A percentile compares a stretch with the other conserved stretches of the same genome.
phyloP scores from a whole-genome alignment of 2,797 vertebrate genomes.

The Lophius americanus region DNA sequence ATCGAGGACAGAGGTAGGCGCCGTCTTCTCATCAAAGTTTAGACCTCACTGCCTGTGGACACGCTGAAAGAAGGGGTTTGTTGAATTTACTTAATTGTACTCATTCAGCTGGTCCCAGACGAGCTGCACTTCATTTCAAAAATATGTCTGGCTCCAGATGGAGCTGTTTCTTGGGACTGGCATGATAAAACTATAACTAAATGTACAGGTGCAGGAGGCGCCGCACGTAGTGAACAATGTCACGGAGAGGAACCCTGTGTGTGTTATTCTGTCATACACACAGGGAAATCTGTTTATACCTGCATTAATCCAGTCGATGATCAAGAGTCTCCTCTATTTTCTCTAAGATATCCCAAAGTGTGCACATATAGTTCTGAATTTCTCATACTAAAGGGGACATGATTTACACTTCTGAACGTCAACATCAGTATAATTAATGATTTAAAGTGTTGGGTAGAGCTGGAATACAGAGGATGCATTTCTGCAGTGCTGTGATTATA shows the following conservation, averaged over 20 bases:
- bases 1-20: slow-evolving; percentile 89
- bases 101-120: too few species aligned
- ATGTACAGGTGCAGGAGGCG: neutral
- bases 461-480: neutral
- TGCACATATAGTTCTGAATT: neutral
- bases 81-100: too few species aligned
- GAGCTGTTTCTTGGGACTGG: too few species aligned
- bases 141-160: too few species aligned
- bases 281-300: neutral
- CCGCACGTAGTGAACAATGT: slow-evolving; percentile 38
- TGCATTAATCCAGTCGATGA: neutral
- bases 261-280: neutral
- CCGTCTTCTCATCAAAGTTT: slow-evolving; percentile 18
- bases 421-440: neutral
- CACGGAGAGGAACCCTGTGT: neutral
- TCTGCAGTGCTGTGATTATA: slow-evolving; percentile 1
- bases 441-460: neutral
- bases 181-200: too few species aligned
- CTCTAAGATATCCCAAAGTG: neutral
- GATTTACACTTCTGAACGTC: neutral
- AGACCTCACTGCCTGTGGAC: neutral
- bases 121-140: too few species aligned
- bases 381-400: neutral
- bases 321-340: too few species aligned
- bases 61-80: too few species aligned